Conservation (phyloP, 2,888 invertebrate species). For the Erpobdella octoculata region DNA sequence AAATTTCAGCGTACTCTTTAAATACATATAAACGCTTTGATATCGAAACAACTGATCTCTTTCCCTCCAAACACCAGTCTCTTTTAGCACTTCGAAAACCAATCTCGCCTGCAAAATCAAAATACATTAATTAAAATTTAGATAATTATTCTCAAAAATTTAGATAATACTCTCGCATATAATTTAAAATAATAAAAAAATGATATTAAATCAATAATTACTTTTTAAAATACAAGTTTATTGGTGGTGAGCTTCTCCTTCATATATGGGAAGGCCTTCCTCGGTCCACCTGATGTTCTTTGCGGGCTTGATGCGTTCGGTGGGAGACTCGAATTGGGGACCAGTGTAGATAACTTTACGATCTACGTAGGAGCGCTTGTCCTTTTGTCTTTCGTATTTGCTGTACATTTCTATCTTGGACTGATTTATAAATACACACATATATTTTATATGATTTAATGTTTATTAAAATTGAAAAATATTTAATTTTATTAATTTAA, state of each 20-base stretch:
- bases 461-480: no score
- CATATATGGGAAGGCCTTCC: slow-evolving; percentile 37
- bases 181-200: background rate
- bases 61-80: no score
- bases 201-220: background rate
- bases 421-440: no score
- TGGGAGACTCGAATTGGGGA: slow-evolving; percentile 30
- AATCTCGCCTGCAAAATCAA: no score
- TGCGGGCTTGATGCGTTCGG: slow-evolving; percentile 33
- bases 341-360: slow-evolving; percentile 44
- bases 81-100: no score
- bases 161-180: background rate
- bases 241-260: background rate
- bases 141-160: background rate
- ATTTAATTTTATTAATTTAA: no score
- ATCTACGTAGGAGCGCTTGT: slow-evolving; percentile 47
- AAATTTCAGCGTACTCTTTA: no score
- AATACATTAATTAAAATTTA: no score
- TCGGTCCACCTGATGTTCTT: slow-evolving; percentile 34
- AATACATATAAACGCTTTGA: no score
- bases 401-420: slow-evolving; percentile 50
- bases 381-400: slow-evolving; percentile 51
- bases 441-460: no score
- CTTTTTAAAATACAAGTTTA: background rate
- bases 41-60: no score